Conservation (phyloP, 1,140 invertebrate genomes). For the Drosophila simulans region DNA sequence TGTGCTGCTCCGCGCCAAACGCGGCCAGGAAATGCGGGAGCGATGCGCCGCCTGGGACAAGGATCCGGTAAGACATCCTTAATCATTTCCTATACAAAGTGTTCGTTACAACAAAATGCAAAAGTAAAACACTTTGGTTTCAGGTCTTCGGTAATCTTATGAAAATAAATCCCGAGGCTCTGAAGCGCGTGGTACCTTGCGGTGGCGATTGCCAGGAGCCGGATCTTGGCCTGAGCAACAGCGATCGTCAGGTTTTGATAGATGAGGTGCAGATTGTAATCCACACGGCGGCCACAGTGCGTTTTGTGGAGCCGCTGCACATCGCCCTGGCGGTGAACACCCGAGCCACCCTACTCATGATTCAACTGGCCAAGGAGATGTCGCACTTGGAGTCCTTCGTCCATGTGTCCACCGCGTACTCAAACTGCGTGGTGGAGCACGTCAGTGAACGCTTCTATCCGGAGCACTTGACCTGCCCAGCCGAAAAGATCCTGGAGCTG, state of each 20-base stretch:
- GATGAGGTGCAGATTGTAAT: constrained; percentile 89
- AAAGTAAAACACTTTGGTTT: constrained; percentile 37
- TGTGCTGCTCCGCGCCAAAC: constrained; percentile 91
- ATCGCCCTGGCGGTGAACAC: constrained; percentile 87
- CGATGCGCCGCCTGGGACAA: constrained; percentile 88
- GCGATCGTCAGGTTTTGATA: constrained; percentile 84
- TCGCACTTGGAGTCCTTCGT: constrained; percentile 88
- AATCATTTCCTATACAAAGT: too few species aligned
- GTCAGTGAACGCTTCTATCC: constrained; percentile 91
- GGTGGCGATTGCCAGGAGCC: constrained; percentile 86
- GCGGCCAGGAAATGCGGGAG: constrained; percentile 89
- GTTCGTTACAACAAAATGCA: too few species aligned
- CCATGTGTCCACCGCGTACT: constrained; percentile 91
- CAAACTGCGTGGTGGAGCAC: constrained; percentile 87
- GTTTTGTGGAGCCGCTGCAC: constrained; percentile 92
- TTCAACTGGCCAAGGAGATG: constrained; percentile 88
- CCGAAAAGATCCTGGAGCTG: constrained; percentile 87
- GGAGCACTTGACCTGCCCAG: constrained; percentile 86
- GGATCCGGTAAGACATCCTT: constrained; percentile 66
- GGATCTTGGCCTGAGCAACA: constrained; percentile 88
- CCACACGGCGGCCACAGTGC: constrained; percentile 93
- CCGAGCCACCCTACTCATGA: constrained; percentile 85
- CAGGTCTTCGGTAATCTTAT: constrained; percentile 52
- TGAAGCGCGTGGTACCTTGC: constrained; percentile 81
- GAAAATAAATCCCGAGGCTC: constrained; percentile 18